Conservation (phyloP, 2,888 invertebrate species). For the Erynnis tages region DNA sequence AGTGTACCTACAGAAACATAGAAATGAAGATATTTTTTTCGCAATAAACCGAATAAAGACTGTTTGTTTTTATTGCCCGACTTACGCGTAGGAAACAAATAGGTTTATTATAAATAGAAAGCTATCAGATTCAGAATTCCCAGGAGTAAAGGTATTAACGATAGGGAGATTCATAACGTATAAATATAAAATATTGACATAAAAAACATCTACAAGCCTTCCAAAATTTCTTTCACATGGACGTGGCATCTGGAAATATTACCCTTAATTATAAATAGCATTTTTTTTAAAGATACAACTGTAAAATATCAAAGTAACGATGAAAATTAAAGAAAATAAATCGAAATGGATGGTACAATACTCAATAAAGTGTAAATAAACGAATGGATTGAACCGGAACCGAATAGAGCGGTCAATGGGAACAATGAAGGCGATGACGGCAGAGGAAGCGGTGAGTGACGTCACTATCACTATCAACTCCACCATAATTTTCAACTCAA, state of each 20-base stretch:
- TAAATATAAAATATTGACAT: too few relatives aligned
- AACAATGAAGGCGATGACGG: constrained; percentile 3
- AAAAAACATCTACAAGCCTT: neutral
- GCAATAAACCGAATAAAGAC: too few relatives aligned
- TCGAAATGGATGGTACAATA: neutral
- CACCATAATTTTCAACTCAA: neutral
- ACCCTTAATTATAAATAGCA: too few relatives aligned
- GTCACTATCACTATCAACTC: neutral
- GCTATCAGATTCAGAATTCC: too few relatives aligned
- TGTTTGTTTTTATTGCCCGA: too few relatives aligned
- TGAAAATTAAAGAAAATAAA: neutral
- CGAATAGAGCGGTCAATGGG: neutral
- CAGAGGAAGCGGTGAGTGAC: neutral
- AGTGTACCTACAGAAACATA: neutral
- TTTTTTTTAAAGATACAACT: neutral
- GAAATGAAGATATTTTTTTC: neutral
- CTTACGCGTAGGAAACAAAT: too few relatives aligned
- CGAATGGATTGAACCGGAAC: neutral
- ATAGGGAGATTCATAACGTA: too few relatives aligned
- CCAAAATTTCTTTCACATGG: too few relatives aligned
- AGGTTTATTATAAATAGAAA: too few relatives aligned
- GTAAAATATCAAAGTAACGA: neutral
- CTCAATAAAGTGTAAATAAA: constrained; percentile 3
- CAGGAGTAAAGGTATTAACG: too few relatives aligned
- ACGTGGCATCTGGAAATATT: too few relatives aligned